Base-by-base conservation (phyloP, 1,140 invertebrate species). In the Calliopsis andreniformis region DNA sequence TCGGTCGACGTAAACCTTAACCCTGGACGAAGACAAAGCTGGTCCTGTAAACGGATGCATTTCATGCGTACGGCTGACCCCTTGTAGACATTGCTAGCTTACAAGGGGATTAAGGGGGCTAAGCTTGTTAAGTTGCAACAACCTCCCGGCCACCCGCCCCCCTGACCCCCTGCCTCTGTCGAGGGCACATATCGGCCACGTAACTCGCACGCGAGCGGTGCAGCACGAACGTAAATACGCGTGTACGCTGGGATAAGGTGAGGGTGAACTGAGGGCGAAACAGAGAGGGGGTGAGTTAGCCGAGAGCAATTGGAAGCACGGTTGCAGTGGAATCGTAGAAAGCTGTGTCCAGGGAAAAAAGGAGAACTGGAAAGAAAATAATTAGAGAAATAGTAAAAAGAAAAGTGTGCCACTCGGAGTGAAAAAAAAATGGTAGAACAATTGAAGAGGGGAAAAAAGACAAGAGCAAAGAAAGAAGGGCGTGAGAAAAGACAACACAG, bases 31-130 rank as follows among this genome's bases (percentile, higher is more conserved):
- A 84, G 78, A 84, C 83, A 80, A 84, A 84, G 83, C 78, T 81
- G 51, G 78, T 58, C 61, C 72, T 70, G 85, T 87, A 92, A 92
- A 90, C 87, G 90, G 87, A 91, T 92, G 90, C 88, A 89, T 92
- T 92, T 92, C 87, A 88, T 90, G 87, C 89, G 90, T 91, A 89
- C 90, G 89, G 90, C 88, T 92, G 91, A 92, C 91, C 91, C 91
- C 90, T 92, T 92, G 91, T 92, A 92, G 91, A 92, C 91, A 92
- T 92, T 90, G 88, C 86, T 82, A 88, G 91, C 89, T 92, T 92
- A 92, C 91, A 92, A 92, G 89, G 85, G 88, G 91, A 92, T 92
- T 91, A 91, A 89, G 88, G 83, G 82, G 79, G 88, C 88, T 91
- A 91, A 92, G 91, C 91, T 91, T 92, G 90, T 92, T 92, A 92